Conservation (phyloP, 92 coral and sea anemone species). For the Palythoa grandiflora region DNA sequence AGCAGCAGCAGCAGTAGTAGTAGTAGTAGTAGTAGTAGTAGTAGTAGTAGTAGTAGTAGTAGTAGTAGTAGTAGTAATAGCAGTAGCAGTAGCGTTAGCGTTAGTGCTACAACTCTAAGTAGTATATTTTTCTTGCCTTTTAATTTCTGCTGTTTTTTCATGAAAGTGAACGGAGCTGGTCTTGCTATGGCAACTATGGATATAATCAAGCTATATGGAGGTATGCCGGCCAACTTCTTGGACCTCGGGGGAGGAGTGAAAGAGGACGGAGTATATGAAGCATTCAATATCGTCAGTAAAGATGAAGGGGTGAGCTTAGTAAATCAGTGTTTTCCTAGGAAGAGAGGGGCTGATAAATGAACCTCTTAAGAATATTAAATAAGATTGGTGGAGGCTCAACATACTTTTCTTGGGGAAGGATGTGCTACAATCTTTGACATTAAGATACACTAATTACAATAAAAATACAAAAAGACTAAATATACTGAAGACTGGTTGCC, state of each 20-base stretch:
- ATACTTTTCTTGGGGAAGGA: no score
- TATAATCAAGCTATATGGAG: slow-evolving; percentile 94
- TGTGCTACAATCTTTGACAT: no score
- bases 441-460: no score
- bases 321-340: background rate
- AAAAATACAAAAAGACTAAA: no score
- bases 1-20: no score
- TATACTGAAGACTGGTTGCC: no score
- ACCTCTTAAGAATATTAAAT: slow-evolving; percentile 71
- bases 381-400: slow-evolving; percentile 48
- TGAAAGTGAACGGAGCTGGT: slow-evolving; percentile 96
- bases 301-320: slow-evolving; percentile 79
- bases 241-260: slow-evolving; percentile 99
- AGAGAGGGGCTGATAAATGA: background rate
- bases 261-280: slow-evolving; percentile 95
- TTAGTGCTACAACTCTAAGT: no score
- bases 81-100: no score
- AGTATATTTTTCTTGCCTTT: background rate
- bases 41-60: no score
- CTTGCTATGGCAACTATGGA: slow-evolving; percentile 99
- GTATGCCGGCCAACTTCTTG: slow-evolving; percentile 93
- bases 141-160: background rate
- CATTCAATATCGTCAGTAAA: slow-evolving; percentile 86
- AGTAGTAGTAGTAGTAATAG: no score
- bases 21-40: no score